These are phyloP conservation scores for Rhynchotus rufescens DNA, from an alignment of 2,797 vertebrate genomes.

Conservation along the genomic window DNA sequence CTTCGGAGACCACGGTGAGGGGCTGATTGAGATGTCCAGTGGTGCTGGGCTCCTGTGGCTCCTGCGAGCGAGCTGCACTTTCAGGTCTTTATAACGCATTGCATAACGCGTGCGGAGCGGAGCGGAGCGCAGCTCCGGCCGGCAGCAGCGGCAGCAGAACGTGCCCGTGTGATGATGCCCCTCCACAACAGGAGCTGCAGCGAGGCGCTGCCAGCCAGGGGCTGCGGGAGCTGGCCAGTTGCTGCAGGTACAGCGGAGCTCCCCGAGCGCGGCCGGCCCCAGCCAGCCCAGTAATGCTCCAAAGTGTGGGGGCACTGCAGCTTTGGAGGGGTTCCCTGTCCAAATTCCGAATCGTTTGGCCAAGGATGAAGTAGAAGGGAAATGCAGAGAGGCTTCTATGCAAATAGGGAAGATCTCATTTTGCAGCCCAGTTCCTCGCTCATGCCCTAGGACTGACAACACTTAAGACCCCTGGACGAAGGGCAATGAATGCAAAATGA, in stretches of 20 bases:
- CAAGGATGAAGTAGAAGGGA: neutral
- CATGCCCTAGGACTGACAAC: slow-evolving; percentile 7
- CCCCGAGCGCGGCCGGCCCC: neutral
- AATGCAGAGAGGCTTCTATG: neutral
- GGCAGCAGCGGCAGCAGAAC: neutral
- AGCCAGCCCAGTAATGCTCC: neutral
- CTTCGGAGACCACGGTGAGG: neutral
- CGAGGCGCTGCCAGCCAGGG: neutral
- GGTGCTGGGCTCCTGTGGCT: neutral
- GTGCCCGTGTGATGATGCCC: neutral
- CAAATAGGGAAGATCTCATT: neutral
- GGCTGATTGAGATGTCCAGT: neutral
- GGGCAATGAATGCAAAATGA: slow-evolving; percentile 58
- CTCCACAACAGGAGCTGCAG: neutral
- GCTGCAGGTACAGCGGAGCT: rapidly evolving
- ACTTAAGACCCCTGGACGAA: slow-evolving; percentile 31
- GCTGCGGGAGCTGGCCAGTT: rapidly evolving
- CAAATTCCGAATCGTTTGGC: neutral
- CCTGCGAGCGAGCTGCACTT: neutral
- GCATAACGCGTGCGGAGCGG: neutral
- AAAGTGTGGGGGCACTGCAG: neutral
- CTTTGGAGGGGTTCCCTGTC: neutral
- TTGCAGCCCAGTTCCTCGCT: neutral
- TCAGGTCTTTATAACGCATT: neutral
- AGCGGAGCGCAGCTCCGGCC: rapidly evolving